Evolutionary conservation across 2,888 invertebrate genomes (phyloP).

Genomic region (Hypsopygia costalis): DNA sequence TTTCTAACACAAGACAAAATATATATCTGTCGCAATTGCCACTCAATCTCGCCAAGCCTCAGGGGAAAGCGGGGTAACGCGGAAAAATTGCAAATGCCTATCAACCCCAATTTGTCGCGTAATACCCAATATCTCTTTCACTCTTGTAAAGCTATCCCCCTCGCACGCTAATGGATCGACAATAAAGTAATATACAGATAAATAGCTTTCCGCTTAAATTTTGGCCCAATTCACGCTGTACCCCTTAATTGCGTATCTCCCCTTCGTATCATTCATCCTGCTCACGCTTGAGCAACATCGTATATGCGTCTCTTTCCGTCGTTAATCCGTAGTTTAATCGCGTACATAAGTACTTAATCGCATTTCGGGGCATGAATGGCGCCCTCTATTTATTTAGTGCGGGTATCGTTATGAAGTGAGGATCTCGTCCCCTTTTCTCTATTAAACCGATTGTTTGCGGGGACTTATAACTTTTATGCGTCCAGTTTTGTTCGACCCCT

Average conservation of each 20-base stretch:
- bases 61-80: conserved; percentile 24
- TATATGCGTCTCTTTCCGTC: conserved; percentile 34
- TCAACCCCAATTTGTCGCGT: conserved; percentile 57
- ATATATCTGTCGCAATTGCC: conserved; percentile 15
- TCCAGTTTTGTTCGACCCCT: conserved; percentile 41
- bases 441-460: conserved; percentile 69
- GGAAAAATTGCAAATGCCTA: conserved; percentile 47
- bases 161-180: conserved; percentile 71
- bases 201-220: conserved; percentile 77
- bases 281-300: conserved; percentile 24
- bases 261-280: conserved; percentile 39
- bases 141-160: conserved; percentile 36
- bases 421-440: conserved; percentile 49
- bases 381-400: conserved; percentile 72
- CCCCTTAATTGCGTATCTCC: conserved; percentile 74
- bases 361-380: conserved; percentile 63
- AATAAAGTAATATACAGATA: conserved; percentile 79
- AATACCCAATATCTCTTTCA: conserved; percentile 25
- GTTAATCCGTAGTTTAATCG: conserved; percentile 65
- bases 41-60: conserved; percentile 17
- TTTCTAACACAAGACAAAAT: conserved; percentile 17
- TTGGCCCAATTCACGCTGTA: conserved; percentile 71
- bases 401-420: conserved; percentile 42
- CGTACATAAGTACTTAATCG: conserved; percentile 78
- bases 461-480: conserved; percentile 56